Evolutionary conservation across 2,797 vertebrate genomes (phyloP).

Genomic region (Nyctibius grandis): DNA sequence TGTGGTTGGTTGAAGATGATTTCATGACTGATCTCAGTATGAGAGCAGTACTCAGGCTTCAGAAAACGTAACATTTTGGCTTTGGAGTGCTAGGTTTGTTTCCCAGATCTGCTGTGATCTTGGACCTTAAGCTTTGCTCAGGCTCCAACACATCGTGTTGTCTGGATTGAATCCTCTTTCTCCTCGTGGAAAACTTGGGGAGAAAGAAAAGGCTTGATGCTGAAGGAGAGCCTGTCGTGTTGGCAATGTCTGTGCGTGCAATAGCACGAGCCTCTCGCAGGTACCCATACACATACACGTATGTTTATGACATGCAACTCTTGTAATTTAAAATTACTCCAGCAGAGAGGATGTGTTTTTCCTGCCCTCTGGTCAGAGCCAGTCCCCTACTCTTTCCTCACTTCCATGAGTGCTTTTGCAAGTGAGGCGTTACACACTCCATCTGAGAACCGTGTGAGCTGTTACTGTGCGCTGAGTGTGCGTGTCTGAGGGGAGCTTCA

Average conservation of each 20-base stretch:
- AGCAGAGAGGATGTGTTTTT: not conserved
- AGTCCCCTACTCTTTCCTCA: not conserved
- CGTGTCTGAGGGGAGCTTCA: not conserved
- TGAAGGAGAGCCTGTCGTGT: not conserved
- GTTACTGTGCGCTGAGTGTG: fast-evolving
- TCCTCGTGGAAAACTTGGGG: not conserved
- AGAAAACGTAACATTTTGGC: not conserved
- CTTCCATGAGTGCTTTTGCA: not conserved
- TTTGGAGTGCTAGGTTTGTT: not conserved
- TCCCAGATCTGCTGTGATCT: not conserved
- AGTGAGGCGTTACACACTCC: not conserved
- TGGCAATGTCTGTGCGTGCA: not conserved
- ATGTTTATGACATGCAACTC: not conserved
- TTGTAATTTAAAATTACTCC: not conserved
- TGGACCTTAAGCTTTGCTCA: not conserved
- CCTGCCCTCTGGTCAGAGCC: not conserved
- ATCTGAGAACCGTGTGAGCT: not conserved
- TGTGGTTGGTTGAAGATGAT: not conserved
- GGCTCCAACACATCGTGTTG: fast-evolving
- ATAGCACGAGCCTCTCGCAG: not conserved
- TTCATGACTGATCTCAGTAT: not conserved
- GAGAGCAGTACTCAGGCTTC: not conserved
- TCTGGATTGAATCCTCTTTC: not conserved
- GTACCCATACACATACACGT: too few relatives aligned
- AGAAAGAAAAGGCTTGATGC: not conserved